Conservation (phyloP, 2,888 invertebrate genomes). For the Ptycholaimellus sp. region DNA sequence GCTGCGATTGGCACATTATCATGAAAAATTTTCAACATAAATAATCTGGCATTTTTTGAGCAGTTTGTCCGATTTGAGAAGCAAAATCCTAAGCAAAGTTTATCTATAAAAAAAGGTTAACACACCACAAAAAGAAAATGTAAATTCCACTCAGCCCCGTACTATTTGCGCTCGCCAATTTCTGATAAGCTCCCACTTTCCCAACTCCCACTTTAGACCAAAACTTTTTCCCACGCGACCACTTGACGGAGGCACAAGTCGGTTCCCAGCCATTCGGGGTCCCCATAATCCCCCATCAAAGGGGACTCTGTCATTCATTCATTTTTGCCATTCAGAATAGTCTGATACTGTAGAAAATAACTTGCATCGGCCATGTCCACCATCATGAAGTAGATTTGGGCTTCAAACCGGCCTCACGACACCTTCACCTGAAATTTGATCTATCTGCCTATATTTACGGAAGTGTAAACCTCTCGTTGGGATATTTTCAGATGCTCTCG, state of each 20-base stretch:
- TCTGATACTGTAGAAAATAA: conserved; percentile 19
- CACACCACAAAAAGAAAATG: no score
- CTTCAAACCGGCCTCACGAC: conserved; percentile 54
- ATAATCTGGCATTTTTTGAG: no score
- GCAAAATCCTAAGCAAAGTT: no score
- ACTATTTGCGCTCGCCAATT: conserved; percentile 40
- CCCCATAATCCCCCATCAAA: conserved; percentile 25
- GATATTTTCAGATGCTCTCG: conserved; percentile 46
- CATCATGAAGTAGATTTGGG: conserved; percentile 90
- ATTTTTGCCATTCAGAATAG: conserved; percentile 9
- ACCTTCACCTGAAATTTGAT: conserved; percentile 38
- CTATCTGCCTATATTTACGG: conserved; percentile 15
- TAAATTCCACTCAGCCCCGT: conserved; percentile 68
- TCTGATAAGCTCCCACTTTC: neutral
- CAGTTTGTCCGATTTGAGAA: no score
- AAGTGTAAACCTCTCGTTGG: conserved; percentile 9
- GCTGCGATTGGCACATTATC: no score
- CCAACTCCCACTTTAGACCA: neutral
- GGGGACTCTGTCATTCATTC: neutral
- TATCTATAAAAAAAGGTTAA: no score
- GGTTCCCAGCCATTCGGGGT: conserved; percentile 24
- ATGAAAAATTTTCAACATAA: no score
- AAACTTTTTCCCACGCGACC: conserved; percentile 55
- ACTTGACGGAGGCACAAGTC: conserved; percentile 86
- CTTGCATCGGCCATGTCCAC: conserved; percentile 64